Base-by-base conservation (phyloP, 2,888 invertebrate genomes). In the Dinocampus coccinellae region DNA sequence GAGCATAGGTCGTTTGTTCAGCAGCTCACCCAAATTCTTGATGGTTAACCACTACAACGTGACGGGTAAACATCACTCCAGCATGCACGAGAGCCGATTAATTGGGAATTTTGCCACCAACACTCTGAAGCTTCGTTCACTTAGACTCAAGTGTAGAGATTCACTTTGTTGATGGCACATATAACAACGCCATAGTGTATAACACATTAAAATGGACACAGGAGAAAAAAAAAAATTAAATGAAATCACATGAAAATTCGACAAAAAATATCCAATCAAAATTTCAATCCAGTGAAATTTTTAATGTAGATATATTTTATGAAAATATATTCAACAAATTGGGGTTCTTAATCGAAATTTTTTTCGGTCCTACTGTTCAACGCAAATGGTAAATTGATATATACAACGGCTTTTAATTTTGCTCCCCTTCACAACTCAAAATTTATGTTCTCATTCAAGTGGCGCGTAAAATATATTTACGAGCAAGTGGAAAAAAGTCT, bases 391-490 rank as follows among this genome's bases (percentile, higher is more conserved):
- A 34, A 20, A 64, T 64, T 52, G 26, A 64, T 64, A 64, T 64
- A 29, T 52, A 33, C 52, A 52, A 16, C 22, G 34, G 53, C 53
- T 26, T 53, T 52, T 33, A 53, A 39, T 39, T 39, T 39, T 13
- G 2, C 29, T 52, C 52, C 34, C 57, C 53, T 53, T 64, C 53
- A 34, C n/a, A 53, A 20, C 34, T 20, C 34, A 34, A 64, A 64
- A 64, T 64, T 64, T 47, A 64, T 34, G 22, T 34, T 64, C 53
- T 64, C 53, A 52, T 34, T 52, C 52, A 53, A 64, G 64, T 64
- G 64, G 64, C 34, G 53, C 53, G 64, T 64, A 64, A 66, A 66
- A 66, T 53, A 36, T 66, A 66, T 66, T 66, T 66, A 66, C 57
- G 67, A 57, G 58, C 42, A 22, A 64, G 52, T 52, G 53, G 52